Conservation (phyloP, 2,113 vertebrate genomes). For the Nanorana parkeri region DNA sequence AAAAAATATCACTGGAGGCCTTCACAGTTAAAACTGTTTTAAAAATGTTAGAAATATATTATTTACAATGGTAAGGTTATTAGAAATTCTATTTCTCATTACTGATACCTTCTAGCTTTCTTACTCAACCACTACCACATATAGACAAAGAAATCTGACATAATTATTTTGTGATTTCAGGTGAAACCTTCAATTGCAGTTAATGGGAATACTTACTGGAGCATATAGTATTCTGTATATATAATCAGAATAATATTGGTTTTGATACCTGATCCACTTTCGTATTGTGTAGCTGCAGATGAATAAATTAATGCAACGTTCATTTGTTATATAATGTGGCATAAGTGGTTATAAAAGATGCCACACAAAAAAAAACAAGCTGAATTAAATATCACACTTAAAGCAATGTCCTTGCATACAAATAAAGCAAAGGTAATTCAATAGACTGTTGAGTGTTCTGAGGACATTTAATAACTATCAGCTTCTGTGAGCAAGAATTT, state of each 20-base stretch:
- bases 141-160: slow-evolving; percentile 11
- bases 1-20: no score
- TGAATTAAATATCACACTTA: slow-evolving; percentile 48
- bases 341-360: slow-evolving; percentile 47
- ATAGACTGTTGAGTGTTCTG: slow-evolving; percentile 46
- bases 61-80: neutral
- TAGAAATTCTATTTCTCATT: slow-evolving; percentile 5
- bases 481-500: slow-evolving; percentile 61
- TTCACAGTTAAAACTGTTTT: neutral
- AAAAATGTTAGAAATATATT: neutral
- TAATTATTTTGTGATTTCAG: slow-evolving; percentile 37
- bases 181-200: slow-evolving; percentile 33
- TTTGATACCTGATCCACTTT: slow-evolving; percentile 34
- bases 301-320: slow-evolving; percentile 45
- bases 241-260: slow-evolving; percentile 42
- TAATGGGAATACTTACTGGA: slow-evolving; percentile 32
- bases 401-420: slow-evolving; percentile 53
- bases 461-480: slow-evolving; percentile 60
- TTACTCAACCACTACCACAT: neutral
- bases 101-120: neutral
- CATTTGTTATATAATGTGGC: slow-evolving; percentile 33
- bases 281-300: slow-evolving; percentile 3
- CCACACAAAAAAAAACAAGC: slow-evolving; percentile 47
- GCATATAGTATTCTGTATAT: neutral
- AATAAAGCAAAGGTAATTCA: slow-evolving; percentile 58